Evolutionary conservation across 2,113 vertebrate genomes (phyloP), one percentile per base, ranked within the genome.

Genomic region (Desmodus rotundus): DNA sequence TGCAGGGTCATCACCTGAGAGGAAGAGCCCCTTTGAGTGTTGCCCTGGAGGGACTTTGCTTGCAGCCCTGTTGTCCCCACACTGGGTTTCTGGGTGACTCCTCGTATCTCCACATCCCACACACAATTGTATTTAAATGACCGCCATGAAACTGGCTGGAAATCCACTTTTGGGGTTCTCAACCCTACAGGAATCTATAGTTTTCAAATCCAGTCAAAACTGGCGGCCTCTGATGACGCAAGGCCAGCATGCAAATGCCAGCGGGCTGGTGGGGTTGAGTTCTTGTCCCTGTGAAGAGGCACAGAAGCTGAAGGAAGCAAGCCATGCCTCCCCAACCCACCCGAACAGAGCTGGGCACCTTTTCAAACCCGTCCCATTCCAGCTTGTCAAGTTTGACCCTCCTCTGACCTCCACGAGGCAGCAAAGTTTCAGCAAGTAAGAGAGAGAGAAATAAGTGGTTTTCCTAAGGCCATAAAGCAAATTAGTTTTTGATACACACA

Each of bases 221-320:
- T 41, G 65, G 26, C 12, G 17, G 33, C 11, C 22, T 73, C 4
- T 11, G 26, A 26, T 14, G 17, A 20, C 6, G 4, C 22, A 41
- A 81, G 41, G 76, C 8, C 16, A 41, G 13, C 28, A 22, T 1
- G 0, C 38, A 24, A 56, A 38, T 74, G 56, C 12, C 50, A 45
- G 0, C 0, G 24, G 54, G 78, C 0, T 0, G 43, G 67, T 3
- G 0, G 31, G 56, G 17, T 10, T 43, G 31, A 24, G 5, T 47
- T 26, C 17, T n/a, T 28, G 6, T 31, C 28, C 22, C 72, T 3
- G 5, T 1, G 15, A 17, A 52, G 52, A n/a, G 15, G 11, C 28
- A 10, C 20, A 52, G 45, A n/a, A 24, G 8, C 38, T 28, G 38
- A 22, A 61, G 43, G 74, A 73, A 67, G 22, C 15, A 67, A 50